Percentiles rank a stretch among this genome's conserved stretches.
These are phyloP conservation scores for Drepana falcataria DNA, from an alignment of 2,888 invertebrate genomes.

Conservation along the genomic window DNA sequence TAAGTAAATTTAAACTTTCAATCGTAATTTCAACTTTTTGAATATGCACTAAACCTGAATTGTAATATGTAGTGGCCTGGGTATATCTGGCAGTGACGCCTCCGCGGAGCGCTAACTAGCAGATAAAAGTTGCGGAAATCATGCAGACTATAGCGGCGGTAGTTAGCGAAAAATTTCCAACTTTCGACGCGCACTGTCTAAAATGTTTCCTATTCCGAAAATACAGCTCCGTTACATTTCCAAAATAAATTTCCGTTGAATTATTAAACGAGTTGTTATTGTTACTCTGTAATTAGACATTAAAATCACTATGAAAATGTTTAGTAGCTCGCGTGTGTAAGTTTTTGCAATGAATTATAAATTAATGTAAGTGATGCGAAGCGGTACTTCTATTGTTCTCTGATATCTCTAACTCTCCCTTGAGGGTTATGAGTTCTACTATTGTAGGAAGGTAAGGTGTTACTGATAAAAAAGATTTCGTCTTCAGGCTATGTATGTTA, in stretches of 20 bases:
- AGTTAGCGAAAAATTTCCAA: conserved; percentile 53
- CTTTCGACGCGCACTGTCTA: conserved; percentile 41
- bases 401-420: no score
- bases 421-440: no score
- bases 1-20: no score
- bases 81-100: conserved; percentile 42
- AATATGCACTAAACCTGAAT: conserved; percentile 64
- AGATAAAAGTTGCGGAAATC: conserved; percentile 63
- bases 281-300: not conserved
- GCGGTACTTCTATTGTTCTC: no score
- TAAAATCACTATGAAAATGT: no score
- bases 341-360: no score
- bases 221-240: not conserved
- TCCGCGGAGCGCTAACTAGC: conserved; percentile 40
- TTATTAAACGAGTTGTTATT: not conserved
- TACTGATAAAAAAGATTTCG: no score
- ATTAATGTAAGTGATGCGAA: no score
- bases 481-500: no score
- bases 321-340: no score
- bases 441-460: no score
- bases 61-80: conserved; percentile 31
- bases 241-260: not conserved
- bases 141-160: conserved; percentile 31
- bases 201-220: conserved; percentile 14
- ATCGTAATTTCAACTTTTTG: conserved; percentile 46